A percentile compares a stretch with the other conserved stretches of the same genome.
Evolutionary conservation across 1,140 invertebrate species (phyloP).

Genomic region (Drosophila willistoni): DNA sequence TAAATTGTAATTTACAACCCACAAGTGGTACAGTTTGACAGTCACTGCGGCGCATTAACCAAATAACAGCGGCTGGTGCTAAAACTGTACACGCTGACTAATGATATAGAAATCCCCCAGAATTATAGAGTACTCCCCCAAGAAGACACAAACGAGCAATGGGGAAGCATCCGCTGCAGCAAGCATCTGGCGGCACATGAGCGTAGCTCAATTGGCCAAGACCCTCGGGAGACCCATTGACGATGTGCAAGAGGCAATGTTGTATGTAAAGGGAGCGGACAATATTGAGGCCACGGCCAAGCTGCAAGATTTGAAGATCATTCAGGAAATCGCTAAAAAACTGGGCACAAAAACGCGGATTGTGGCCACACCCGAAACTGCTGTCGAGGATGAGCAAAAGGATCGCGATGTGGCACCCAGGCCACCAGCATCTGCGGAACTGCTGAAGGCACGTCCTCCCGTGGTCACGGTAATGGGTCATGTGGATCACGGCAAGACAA

Average conservation of each 20-base stretch:
- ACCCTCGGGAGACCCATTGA: slow-evolving; percentile 85
- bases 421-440: slow-evolving; percentile 86
- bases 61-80: not conserved
- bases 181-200: slow-evolving; percentile 91
- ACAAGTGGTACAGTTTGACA: slow-evolving; percentile 42
- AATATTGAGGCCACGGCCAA: slow-evolving; percentile 82
- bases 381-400: slow-evolving; percentile 64
- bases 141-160: slow-evolving; percentile 63
- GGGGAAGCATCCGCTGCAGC: slow-evolving; percentile 80
- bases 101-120: slow-evolving; percentile 83
- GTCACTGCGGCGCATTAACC: slow-evolving; percentile 10
- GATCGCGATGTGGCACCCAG: slow-evolving; percentile 84
- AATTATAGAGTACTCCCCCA: slow-evolving; percentile 84
- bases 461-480: slow-evolving; percentile 99
- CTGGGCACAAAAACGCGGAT: slow-evolving; percentile 86
- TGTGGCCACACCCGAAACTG: slow-evolving; percentile 83
- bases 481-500: slow-evolving; percentile 99
- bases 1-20: slow-evolving; percentile 49
- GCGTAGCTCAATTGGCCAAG: slow-evolving; percentile 88
- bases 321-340: slow-evolving; percentile 87
- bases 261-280: slow-evolving; percentile 86
- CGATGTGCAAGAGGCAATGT: slow-evolving; percentile 88
- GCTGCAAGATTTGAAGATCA: slow-evolving; percentile 85
- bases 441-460: slow-evolving; percentile 89
- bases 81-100: slow-evolving; percentile 49